Percentiles rank a stretch among this genome's conserved stretches.
These are phyloP conservation scores for Sus scrofa DNA, from an alignment of 2,113 vertebrate species.

Conservation along the genomic window DNA sequence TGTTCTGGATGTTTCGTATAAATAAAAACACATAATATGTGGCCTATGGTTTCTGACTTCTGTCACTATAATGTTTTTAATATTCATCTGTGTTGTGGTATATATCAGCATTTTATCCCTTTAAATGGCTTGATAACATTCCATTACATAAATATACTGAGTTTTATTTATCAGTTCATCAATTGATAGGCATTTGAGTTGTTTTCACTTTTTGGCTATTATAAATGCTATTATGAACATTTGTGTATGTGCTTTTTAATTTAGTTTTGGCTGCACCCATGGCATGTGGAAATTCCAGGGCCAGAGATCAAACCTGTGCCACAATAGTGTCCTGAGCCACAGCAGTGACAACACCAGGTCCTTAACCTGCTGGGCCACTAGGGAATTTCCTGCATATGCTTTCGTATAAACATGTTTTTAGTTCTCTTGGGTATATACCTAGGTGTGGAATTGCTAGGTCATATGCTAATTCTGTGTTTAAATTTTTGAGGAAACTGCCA, in stretches of 20 bases:
- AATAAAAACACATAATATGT: neutral
- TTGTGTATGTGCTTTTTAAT: neutral
- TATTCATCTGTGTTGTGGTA: neutral
- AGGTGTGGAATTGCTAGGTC: neutral
- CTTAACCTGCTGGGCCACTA: too few relatives aligned
- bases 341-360: too few relatives aligned
- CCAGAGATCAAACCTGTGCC: too few relatives aligned
- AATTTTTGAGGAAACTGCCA: neutral
- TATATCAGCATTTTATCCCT: neutral
- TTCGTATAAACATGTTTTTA: conserved; percentile 13
- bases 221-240: neutral
- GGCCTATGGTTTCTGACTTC: neutral
- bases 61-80: neutral
- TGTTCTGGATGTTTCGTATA: neutral
- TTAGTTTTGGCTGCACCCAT: too few relatives aligned
- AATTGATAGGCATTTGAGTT: neutral
- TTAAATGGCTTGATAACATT: neutral
- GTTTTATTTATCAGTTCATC: neutral
- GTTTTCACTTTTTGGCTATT: neutral
- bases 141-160: neutral
- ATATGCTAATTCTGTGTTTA: neutral
- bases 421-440: neutral
- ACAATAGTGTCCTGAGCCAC: too few relatives aligned
- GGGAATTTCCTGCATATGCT: neutral
- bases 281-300: too few relatives aligned